phyloP scores from a whole-genome alignment of 2,113 vertebrate genomes.

The Zosterops lateralis region DNA sequence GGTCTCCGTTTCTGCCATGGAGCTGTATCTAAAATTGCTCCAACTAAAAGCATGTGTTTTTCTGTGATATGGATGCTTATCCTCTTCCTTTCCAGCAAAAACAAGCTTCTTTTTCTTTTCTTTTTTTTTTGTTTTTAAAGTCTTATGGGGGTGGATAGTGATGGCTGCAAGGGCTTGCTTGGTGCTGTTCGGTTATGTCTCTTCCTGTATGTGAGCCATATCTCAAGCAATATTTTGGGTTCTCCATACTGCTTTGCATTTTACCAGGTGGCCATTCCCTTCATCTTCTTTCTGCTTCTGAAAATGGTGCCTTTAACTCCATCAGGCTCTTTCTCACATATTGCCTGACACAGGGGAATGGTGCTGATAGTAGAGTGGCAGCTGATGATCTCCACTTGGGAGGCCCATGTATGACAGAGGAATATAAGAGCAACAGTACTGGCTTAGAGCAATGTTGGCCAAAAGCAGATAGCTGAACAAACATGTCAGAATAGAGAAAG shows the following conservation, averaged over 20 bases:
- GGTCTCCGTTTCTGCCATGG: not conserved
- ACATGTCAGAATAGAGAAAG: not conserved
- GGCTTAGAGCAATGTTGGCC: not conserved
- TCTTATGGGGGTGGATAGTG: not conserved
- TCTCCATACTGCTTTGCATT: not conserved
- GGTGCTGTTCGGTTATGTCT: not conserved
- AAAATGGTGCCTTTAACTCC: not conserved
- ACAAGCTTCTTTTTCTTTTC: not conserved
- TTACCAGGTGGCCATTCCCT: not conserved
- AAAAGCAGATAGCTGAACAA: not conserved
- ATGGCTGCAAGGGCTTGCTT: not conserved
- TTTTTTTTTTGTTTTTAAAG: not conserved
- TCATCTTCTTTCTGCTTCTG: not conserved
- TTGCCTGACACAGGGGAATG: not conserved
- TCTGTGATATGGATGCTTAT: not conserved
- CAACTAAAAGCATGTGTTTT: not conserved
- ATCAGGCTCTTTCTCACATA: not conserved
- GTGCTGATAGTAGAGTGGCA: not conserved
- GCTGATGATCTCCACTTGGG: not conserved
- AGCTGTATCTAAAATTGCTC: not conserved
- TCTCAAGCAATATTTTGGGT: not conserved
- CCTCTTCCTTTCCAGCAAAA: not conserved
- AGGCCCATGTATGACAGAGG: not conserved
- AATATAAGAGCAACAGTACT: not conserved
- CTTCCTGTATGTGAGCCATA: not conserved